Conservation (phyloP, 1,140 invertebrate species). For the Micrasema longulum region DNA sequence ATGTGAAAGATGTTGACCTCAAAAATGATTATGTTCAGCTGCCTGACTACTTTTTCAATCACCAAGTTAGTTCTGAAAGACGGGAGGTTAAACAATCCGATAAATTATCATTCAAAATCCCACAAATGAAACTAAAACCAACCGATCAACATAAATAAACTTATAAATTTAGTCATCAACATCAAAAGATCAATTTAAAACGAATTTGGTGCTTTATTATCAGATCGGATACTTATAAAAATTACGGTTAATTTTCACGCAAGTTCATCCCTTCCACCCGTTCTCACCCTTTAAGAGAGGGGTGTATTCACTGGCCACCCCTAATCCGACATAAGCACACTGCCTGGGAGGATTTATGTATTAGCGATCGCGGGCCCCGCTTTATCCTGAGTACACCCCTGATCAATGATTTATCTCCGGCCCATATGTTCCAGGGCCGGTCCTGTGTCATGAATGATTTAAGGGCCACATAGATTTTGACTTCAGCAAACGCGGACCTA, state of each 20-base stretch:
- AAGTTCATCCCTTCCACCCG: constrained; percentile 1
- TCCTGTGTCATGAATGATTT: constrained; percentile 47
- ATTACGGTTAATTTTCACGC: constrained; percentile 3
- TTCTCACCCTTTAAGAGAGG: constrained; percentile 1
- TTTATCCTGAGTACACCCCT: constrained; percentile 51
- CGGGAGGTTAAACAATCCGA: no score
- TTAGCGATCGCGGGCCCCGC: constrained; percentile 50
- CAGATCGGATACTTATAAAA: no score
- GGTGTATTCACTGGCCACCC: constrained; percentile 18
- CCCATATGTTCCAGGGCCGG: constrained; percentile 48
- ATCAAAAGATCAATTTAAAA: no score
- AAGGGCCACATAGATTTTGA: constrained; percentile 32
- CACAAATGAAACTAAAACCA: no score
- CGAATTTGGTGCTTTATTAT: no score
- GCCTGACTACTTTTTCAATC: no score
- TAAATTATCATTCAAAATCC: no score
- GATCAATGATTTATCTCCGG: constrained; percentile 51
- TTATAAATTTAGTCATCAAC: no score
- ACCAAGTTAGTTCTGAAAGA: no score
- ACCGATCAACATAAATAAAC: no score
- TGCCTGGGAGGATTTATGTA: constrained; percentile 50
- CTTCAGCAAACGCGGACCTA: constrained; percentile 9
- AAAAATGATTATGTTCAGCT: no score
- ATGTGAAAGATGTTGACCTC: no score
- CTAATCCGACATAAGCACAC: constrained; percentile 53